Conservation (phyloP, 2,797 vertebrate species). For the Parauchenoglanis punctatus region DNA sequence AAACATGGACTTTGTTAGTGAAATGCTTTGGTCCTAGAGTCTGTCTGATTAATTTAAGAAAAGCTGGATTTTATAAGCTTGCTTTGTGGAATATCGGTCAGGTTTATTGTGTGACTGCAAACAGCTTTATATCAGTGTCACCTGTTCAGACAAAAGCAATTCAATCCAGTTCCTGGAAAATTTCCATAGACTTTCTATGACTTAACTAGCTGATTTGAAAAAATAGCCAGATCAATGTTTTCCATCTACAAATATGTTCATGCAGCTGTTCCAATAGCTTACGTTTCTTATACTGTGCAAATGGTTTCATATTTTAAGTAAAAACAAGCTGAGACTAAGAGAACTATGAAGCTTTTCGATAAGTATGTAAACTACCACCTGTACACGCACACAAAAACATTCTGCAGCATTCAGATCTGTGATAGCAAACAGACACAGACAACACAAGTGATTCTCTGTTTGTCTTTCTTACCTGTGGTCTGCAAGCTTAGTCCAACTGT, state of each 20-base stretch:
- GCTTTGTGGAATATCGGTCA: background rate
- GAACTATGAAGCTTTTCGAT: background rate
- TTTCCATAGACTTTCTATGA: background rate
- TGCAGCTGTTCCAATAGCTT: background rate
- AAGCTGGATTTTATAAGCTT: background rate
- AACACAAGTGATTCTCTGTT: background rate
- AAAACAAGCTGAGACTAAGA: slow-evolving; percentile 21
- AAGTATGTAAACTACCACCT: slow-evolving; percentile 2
- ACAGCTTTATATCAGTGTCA: background rate
- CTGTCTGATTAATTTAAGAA: background rate
- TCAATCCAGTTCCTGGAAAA: background rate
- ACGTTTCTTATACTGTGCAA: background rate
- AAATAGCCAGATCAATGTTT: background rate
- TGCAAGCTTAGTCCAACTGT: slow-evolving; percentile 68
- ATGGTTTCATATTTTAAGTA: background rate
- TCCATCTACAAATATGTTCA: background rate
- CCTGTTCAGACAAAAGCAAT: background rate
- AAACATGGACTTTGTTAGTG: background rate
- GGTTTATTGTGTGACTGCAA: slow-evolving; percentile 1
- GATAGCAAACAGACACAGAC: slow-evolving; percentile 2
- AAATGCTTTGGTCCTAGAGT: background rate
- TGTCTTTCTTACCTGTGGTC: slow-evolving; percentile 61
- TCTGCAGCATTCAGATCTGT: slow-evolving; percentile 15
- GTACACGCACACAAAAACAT: slow-evolving; percentile 4
- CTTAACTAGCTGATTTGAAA: background rate